A percentile compares a stretch with the other conserved stretches of the same genome.
Evolutionary conservation across 2,888 invertebrate genomes (phyloP).

Genomic region (Cephus nigrinus): DNA sequence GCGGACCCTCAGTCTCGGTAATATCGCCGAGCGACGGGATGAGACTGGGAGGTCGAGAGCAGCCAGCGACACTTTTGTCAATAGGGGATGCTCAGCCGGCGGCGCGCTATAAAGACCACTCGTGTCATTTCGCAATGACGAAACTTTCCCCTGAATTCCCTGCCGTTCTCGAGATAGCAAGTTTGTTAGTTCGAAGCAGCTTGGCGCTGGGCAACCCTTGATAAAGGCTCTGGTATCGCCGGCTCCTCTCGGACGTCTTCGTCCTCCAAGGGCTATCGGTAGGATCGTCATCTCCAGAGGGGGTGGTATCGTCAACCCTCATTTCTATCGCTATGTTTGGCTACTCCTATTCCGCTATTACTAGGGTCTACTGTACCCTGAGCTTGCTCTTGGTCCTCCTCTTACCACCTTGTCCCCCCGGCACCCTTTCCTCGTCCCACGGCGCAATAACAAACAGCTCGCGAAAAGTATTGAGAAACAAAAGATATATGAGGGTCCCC

Average conservation of each 20-base stretch:
- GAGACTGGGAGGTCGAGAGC: slow-evolving; percentile 59
- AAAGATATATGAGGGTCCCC: slow-evolving; percentile 33
- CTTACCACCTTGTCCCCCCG: slow-evolving; percentile 26
- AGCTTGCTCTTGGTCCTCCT: slow-evolving; percentile 14
- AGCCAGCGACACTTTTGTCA: slow-evolving; percentile 69
- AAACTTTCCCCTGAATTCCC: slow-evolving; percentile 68
- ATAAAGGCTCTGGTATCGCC: slow-evolving; percentile 10
- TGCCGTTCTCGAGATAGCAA: slow-evolving; percentile 32
- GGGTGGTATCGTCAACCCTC: too few relatives aligned
- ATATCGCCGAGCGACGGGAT: slow-evolving; percentile 65
- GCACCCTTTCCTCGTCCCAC: slow-evolving; percentile 29
- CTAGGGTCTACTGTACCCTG: background rate
- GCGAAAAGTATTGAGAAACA: slow-evolving; percentile 44
- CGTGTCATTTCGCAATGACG: slow-evolving; percentile 71
- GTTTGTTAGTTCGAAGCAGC: slow-evolving; percentile 55
- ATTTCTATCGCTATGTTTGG: too few relatives aligned
- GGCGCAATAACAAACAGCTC: slow-evolving; percentile 38
- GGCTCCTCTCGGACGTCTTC: slow-evolving; percentile 6
- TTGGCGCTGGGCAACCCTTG: slow-evolving; percentile 21
- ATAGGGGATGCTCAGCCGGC: slow-evolving; percentile 62
- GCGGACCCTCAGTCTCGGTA: slow-evolving; percentile 51
- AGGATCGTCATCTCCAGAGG: too few relatives aligned
- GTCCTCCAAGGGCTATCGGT: too few relatives aligned
- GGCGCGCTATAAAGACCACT: slow-evolving; percentile 71
- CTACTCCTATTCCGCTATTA: too few relatives aligned